Percentiles rank a stretch among this genome's conserved stretches.
Evolutionary conservation across 2,888 invertebrate species (phyloP).

Genomic region (Drosophila crucigera): DNA sequence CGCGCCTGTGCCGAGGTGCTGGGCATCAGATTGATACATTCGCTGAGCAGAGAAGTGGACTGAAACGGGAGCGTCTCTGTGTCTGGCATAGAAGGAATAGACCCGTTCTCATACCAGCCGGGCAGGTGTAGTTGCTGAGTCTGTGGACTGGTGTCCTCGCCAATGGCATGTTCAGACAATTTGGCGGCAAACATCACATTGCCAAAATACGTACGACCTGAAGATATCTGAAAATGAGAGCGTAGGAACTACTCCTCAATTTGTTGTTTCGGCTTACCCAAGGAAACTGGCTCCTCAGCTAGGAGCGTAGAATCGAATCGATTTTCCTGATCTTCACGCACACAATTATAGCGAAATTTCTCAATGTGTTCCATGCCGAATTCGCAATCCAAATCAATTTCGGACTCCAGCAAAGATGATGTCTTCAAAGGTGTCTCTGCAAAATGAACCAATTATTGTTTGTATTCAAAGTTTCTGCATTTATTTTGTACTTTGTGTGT

Average conservation of each 20-base stretch:
- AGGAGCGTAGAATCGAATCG: fast-evolving
- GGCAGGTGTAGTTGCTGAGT: background rate
- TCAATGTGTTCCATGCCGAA: constrained; percentile 56
- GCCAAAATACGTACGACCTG: background rate
- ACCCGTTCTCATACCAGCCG: background rate
- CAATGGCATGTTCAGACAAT: background rate
- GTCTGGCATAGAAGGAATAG: background rate
- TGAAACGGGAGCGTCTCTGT: fast-evolving
- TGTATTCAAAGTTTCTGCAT: background rate
- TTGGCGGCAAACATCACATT: background rate
- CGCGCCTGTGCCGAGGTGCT: constrained; percentile 43
- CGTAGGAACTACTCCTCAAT: background rate
- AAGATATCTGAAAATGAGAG: no score
- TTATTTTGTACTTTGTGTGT: background rate
- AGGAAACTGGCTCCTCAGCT: background rate
- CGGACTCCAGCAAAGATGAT: background rate
- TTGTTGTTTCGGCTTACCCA: background rate
- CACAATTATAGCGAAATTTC: constrained; percentile 37
- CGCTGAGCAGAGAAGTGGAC: background rate
- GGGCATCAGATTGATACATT: constrained; percentile 12
- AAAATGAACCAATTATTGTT: constrained; percentile 7
- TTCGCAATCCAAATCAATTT: constrained; percentile 54
- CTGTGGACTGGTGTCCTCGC: background rate
- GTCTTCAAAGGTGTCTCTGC: constrained; percentile 1
- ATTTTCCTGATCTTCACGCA: constrained; percentile 7